Conservation (phyloP, 2,797 vertebrate species). For the Chloroceryle amazona region DNA sequence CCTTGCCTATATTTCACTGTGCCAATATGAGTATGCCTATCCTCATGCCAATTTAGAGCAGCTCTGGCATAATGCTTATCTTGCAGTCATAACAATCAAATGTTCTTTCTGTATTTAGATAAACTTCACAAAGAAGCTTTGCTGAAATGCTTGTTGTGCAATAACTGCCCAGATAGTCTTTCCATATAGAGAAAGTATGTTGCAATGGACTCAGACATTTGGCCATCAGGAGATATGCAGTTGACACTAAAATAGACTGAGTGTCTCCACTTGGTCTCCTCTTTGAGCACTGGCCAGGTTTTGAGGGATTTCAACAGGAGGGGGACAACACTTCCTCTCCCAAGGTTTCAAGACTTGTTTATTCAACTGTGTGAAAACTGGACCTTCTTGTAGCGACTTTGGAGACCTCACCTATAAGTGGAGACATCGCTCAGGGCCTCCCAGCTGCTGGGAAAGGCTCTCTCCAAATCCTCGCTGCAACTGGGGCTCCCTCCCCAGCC, state of each 20-base stretch:
- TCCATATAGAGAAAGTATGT: too few relatives aligned
- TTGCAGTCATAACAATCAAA: not conserved
- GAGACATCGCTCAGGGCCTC: too few relatives aligned
- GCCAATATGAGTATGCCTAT: not conserved
- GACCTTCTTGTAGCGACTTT: too few relatives aligned
- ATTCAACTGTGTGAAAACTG: too few relatives aligned
- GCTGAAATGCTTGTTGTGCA: not conserved
- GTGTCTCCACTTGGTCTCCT: not conserved
- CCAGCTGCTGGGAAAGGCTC: too few relatives aligned
- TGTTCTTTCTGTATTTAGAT: not conserved
- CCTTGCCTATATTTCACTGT: not conserved
- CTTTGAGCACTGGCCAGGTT: not conserved
- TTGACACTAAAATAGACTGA: not conserved
- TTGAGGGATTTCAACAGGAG: not conserved
- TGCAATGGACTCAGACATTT: not conserved
- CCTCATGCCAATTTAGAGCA: not conserved
- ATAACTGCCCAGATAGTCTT: too few relatives aligned
- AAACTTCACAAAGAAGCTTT: not conserved
- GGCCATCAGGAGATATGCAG: not conserved
- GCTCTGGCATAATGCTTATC: too few relatives aligned
- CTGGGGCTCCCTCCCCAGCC: too few relatives aligned
- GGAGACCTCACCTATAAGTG: too few relatives aligned
- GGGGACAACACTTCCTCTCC: too few relatives aligned
- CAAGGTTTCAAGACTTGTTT: not conserved
- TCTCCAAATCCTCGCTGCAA: too few relatives aligned